Conservation (phyloP, 2,888 invertebrate genomes). For the Crocallis elinguaria region DNA sequence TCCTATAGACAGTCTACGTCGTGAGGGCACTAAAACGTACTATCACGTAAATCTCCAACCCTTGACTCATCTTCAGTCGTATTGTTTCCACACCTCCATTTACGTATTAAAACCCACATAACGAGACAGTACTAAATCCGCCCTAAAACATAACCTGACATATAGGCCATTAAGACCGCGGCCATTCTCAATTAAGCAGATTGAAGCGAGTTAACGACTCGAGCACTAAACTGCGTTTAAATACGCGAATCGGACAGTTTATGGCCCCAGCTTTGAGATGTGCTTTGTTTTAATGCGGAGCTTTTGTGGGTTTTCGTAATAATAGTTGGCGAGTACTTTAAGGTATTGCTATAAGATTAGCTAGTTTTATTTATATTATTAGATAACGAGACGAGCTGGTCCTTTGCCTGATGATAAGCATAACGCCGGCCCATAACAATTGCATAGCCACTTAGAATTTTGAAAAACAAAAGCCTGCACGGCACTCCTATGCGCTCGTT, state of each 20-base stretch:
- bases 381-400: too few species aligned
- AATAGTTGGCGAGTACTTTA: slow-evolving; percentile 24
- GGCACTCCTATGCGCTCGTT: too few species aligned
- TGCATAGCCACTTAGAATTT: too few species aligned
- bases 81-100: slow-evolving; percentile 20
- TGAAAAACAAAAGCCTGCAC: too few species aligned
- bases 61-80: slow-evolving; percentile 2
- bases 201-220: slow-evolving; percentile 74
- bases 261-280: slow-evolving; percentile 63
- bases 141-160: slow-evolving; percentile 45
- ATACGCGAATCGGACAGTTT: slow-evolving; percentile 78
- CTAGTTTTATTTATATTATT: too few species aligned
- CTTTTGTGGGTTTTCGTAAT: slow-evolving; percentile 33
- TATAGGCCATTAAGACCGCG: slow-evolving; percentile 63
- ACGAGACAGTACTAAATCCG: slow-evolving; percentile 43
- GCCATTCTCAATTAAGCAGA: slow-evolving; percentile 81
- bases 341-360: not conserved
- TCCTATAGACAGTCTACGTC: too few species aligned
- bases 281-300: slow-evolving; percentile 49
- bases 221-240: slow-evolving; percentile 73
- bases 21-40: too few species aligned
- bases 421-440: too few species aligned
- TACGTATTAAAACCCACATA: slow-evolving; percentile 29
- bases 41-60: too few species aligned
- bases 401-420: too few species aligned